Base-by-base conservation (phyloP, 2,797 vertebrate genomes). In the Apodemus agrarius region DNA sequence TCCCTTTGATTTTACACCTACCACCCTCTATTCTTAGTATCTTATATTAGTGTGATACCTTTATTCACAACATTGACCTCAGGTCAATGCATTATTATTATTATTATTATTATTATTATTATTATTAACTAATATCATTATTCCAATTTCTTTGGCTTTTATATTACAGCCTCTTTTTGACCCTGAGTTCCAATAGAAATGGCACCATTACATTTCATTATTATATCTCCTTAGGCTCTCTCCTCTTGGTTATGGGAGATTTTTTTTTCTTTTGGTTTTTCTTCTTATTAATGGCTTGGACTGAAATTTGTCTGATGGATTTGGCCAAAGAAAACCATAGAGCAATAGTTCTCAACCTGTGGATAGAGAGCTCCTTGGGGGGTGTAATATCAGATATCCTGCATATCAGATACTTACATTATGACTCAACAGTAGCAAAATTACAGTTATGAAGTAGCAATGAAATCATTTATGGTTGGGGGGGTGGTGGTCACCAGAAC, bases 261-360 rank as follows among this genome's bases (percentile, higher is more conserved):
- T 26, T 63, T 24, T 61, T 63, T 10, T 31, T 17, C n/a, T 31
- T 11, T 43, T 21, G 4, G 16, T 19, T 74, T 43, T 14, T 31
- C 67, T 94, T 52, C 26, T 80, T 91, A 91, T 43, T 34, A 85
- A 74, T 89, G 49, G 52, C 52, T 4, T 83, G 80, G 83, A 89
- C 22, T 46, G n/a, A 78, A 67, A 11, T 69, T 92, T 72, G 4
- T 40, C 14, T 79, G 78, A 88, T 40, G n/a, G 24, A 24, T 49
- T 92, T 65, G 19, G 7, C 3, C 21, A 16, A 46, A 31, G 21
- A 74, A 89, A 85, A 84, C 17, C 40, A 31, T 29, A 7, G 57
- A 43, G 57, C 0, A 17, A 29, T 31, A 31, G 57, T 29, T 82
- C 54, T 82, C 24, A 82, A 40, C 57, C 22, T 82, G 1, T 17